Evolutionary conservation across 1,140 invertebrate species (phyloP), one percentile per base, ranked within the genome.

Genomic region (Bemisia tabaci): DNA sequence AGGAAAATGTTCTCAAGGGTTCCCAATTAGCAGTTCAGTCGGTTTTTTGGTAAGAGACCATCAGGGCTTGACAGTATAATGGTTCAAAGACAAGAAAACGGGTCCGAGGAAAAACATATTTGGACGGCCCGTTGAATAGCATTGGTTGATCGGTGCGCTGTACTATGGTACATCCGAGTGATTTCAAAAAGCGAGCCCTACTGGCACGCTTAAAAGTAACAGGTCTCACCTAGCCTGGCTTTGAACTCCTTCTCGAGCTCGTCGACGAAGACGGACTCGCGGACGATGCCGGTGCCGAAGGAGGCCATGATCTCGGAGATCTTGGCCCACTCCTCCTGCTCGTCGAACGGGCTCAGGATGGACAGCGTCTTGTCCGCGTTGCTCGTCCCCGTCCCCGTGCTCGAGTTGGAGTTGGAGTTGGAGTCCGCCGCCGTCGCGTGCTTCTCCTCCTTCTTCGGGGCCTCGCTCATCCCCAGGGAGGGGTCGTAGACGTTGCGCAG

Each of bases 271-370:
- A 92, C 87, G 0, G 88, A 90, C 73, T 92, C 90, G 9, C 88
- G 76, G 1, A 90, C 85, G 12, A 88, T 79, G 23, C 87, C 87
- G 64, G 87, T 89, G 27, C 92, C 92, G 73, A 95, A 92, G 1
- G 91, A 91, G 22, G 90, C 90, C 85, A 97, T 93, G 67, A 95
- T 95, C 77, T 94, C 92, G 11, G 90, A 91, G 68, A 97, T 95
- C 78, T 94, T 94, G 1, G 91, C 90, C 90, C 93, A 95, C 77
- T 95, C 93, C 79, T 95, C 92, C 74, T 90, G 83, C 74, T 95
- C 91, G 80, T 95, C 92, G 76, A 95, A 92, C 0, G 91, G 90
- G 73, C 90, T 92, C 69, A 94, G 83, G 64, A 90, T 84, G 21
- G 86, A 87, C 63, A 65, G 17, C 5, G 33, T 48, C 33, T 48